A percentile compares a stretch with the other conserved stretches of the same genome.
These are phyloP conservation scores for Girardinus metallicus DNA, from an alignment of 2,797 vertebrate genomes.

Conservation along the genomic window DNA sequence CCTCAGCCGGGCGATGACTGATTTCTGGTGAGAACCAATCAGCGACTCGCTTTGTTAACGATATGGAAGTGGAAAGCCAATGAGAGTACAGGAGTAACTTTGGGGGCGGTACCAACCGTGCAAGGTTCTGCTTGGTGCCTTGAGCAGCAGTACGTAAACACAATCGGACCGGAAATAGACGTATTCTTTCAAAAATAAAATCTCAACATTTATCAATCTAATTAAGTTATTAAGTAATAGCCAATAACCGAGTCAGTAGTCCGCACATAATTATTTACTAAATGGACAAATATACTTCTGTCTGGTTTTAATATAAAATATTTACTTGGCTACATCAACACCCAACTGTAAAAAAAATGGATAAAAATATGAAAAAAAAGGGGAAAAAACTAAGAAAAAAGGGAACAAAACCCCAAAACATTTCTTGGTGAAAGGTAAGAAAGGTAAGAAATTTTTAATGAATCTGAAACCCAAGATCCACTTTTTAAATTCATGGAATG, in stretches of 20 bases:
- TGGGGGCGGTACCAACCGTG: neutral
- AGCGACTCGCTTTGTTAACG: neutral
- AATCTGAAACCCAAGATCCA: neutral
- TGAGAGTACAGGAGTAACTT: neutral
- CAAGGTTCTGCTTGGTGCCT: neutral
- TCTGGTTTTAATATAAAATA: neutral
- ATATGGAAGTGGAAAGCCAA: constrained; percentile 33
- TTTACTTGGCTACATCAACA: neutral
- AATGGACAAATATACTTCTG: neutral
- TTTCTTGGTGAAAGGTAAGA: too few relatives aligned
- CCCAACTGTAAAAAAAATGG: neutral
- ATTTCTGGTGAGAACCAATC: constrained; percentile 53
- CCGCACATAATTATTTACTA: neutral
- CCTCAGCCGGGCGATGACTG: neutral
- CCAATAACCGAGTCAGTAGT: neutral
- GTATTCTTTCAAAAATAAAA: constrained; percentile 30
- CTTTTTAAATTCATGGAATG: neutral
- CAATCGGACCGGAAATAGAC: neutral
- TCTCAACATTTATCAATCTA: neutral
- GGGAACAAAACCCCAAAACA: too few relatives aligned
- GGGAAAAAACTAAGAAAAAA: too few relatives aligned
- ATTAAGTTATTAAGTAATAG: too few relatives aligned
- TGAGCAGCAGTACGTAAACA: rapidly evolving
- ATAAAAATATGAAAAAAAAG: neutral
- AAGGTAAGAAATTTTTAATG: neutral